These are phyloP conservation scores for Apis laboriosa DNA, from an alignment of 1,140 invertebrate species.

Conservation along the genomic window DNA sequence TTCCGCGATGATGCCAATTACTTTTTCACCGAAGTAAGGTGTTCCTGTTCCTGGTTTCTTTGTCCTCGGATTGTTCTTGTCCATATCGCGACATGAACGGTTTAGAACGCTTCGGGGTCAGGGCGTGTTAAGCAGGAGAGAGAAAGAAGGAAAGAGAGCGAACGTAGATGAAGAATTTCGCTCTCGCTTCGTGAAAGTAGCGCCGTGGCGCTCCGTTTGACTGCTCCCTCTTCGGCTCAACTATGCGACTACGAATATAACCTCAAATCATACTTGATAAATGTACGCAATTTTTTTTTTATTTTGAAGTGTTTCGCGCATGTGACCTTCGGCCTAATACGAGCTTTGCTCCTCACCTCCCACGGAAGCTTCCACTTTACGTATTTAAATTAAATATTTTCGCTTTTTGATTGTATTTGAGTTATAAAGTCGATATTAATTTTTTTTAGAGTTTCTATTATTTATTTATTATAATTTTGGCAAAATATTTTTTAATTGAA, in stretches of 20 bases:
- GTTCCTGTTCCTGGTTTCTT: constrained; percentile 30
- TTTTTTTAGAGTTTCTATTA: not conserved
- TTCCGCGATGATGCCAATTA: constrained; percentile 54
- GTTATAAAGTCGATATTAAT: not conserved
- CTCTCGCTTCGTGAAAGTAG: constrained; percentile 66
- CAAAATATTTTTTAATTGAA: too few species aligned
- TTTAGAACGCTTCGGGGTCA: constrained; percentile 29
- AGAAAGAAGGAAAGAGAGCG: constrained; percentile 11
- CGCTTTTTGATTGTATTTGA: not conserved
- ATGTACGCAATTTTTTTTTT: constrained; percentile 10
- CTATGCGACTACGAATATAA: constrained; percentile 52
- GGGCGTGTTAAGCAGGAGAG: constrained; percentile 36
- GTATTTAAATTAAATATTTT: constrained; percentile 29
- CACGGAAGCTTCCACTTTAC: constrained; percentile 22
- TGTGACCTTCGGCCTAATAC: constrained; percentile 21
- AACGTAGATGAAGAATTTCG: constrained; percentile 55
- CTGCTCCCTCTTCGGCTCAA: constrained; percentile 38
- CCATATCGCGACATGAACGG: constrained; percentile 30
- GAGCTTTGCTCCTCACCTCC: not conserved
- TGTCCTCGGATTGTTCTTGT: constrained; percentile 30
- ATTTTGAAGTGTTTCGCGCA: not conserved
- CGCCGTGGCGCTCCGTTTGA: constrained; percentile 60
- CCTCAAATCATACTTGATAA: constrained; percentile 57
- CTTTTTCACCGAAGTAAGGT: constrained; percentile 25
- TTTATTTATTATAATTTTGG: not conserved